Evolutionary conservation across 35 echinoderm and acorn worm genomes (phyloP).

Genomic region (Stichopus chloronotus): DNA sequence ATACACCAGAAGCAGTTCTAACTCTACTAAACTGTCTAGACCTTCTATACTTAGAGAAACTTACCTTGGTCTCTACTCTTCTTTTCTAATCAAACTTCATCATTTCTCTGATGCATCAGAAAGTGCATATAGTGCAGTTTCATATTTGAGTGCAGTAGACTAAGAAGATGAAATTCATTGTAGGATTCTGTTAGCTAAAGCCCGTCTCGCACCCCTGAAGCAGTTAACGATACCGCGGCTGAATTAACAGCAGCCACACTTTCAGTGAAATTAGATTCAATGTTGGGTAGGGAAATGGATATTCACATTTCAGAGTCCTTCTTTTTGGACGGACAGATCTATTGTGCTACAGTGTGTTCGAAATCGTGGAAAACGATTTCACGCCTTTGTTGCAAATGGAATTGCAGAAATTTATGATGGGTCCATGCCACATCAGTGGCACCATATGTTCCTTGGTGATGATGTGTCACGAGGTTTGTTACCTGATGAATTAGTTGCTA

Average conservation of each 20-base stretch:
- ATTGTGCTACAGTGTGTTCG: conserved; percentile 71
- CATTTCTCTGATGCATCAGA: conserved; percentile 81
- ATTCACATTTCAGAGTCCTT: background rate
- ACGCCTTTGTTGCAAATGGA: conserved; percentile 79
- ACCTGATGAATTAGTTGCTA: conserved; percentile 32
- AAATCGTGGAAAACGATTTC: conserved; percentile 64
- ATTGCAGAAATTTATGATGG: conserved; percentile 56
- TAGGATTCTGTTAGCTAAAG: conserved; percentile 49
- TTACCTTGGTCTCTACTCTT: conserved; percentile 20
- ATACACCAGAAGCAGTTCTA: conserved; percentile 21
- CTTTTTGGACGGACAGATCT: conserved; percentile 68
- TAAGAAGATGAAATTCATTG: conserved; percentile 21
- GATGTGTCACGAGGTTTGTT: conserved; percentile 60
- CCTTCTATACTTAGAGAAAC: conserved; percentile 35
- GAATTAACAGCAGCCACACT: too few species aligned
- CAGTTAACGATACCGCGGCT: conserved; percentile 51
- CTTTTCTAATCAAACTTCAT: conserved; percentile 62
- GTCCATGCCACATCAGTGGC: conserved; percentile 58
- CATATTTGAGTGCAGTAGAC: conserved; percentile 56
- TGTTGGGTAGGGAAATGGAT: conserved; percentile 51
- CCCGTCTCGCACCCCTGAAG: conserved; percentile 60
- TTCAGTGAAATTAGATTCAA: too few species aligned
- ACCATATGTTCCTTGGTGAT: conserved; percentile 40
- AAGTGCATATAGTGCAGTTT: conserved; percentile 68
- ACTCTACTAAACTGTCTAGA: background rate